Conservation (phyloP, 2,797 vertebrate species). For the Eospalax fontanierii region DNA sequence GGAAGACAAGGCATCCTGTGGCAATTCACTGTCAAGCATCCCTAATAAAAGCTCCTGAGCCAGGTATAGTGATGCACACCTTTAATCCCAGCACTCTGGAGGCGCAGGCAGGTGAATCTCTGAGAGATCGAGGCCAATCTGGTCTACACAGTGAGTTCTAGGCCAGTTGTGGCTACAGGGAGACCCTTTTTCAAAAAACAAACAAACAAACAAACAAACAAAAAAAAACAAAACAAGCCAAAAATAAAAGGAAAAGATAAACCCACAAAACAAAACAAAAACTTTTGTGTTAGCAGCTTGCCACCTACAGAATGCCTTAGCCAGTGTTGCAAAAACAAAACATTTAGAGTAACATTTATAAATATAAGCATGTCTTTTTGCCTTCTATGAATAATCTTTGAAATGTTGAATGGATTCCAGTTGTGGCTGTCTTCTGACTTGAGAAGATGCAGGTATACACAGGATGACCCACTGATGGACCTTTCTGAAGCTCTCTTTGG, state of each 20-base stretch:
- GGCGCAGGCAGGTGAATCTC: too few species aligned
- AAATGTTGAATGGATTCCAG: conserved; percentile 50
- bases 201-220: too few species aligned
- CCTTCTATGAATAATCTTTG: conserved; percentile 72
- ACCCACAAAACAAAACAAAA: too few species aligned
- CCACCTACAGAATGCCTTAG: not conserved
- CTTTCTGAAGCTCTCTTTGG: conserved; percentile 97
- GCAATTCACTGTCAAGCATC: not conserved
- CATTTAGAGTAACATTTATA: not conserved
- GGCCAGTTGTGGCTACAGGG: too few species aligned
- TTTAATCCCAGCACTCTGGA: too few species aligned
- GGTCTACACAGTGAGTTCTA: too few species aligned
- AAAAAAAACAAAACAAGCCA: too few species aligned
- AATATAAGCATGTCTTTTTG: conserved; percentile 37
- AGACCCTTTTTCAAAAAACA: too few species aligned
- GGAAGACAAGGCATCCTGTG: not conserved
- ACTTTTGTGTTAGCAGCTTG: not conserved
- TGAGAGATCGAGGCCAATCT: too few species aligned
- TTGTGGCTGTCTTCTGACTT: not conserved
- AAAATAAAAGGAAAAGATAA: too few species aligned
- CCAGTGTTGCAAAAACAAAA: conserved; percentile 49
- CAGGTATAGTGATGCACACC: too few species aligned
- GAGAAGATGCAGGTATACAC: not conserved
- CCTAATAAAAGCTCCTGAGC: not conserved
- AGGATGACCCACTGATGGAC: conserved; percentile 89